phyloP scores from a whole-genome alignment of 1,140 invertebrate genomes.

The Megathymus violae region DNA sequence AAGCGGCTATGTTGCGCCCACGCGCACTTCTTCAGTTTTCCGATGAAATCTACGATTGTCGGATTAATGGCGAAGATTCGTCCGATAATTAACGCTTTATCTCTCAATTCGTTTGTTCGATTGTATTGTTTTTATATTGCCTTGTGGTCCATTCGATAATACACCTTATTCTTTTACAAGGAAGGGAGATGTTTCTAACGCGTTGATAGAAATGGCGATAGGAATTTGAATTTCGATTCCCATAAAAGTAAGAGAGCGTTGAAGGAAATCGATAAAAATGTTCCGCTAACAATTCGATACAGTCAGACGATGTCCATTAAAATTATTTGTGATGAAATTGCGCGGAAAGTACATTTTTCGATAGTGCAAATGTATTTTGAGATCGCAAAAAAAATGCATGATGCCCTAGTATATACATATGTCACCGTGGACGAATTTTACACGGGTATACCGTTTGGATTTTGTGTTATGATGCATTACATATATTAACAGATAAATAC shows the following conservation, averaged over 20 bases:
- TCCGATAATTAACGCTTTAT: constrained; percentile 50
- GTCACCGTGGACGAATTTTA: not conserved
- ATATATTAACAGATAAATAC: too few species aligned
- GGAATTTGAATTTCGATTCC: constrained; percentile 23
- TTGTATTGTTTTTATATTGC: constrained; percentile 38
- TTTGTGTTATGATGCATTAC: not conserved
- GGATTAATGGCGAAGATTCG: constrained; percentile 52
- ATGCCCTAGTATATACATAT: not conserved
- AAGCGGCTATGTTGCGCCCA: constrained; percentile 31
- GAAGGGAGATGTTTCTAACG: not conserved
- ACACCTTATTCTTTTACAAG: not conserved
- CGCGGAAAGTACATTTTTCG: not conserved
- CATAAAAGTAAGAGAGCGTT: constrained; percentile 24
- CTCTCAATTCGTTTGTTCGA: constrained; percentile 52
- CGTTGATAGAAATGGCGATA: constrained; percentile 7
- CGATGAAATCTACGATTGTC: constrained; percentile 56
- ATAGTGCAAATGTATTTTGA: not conserved
- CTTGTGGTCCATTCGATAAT: not conserved
- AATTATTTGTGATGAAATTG: not conserved
- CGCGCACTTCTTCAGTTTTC: constrained; percentile 45
- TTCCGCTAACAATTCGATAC: constrained; percentile 5
- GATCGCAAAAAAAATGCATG: not conserved
- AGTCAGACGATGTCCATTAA: not conserved
- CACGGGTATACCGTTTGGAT: too few species aligned
- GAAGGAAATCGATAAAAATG: constrained; percentile 22